Base-by-base conservation (phyloP, 1,140 invertebrate genomes). In the Aphaenogaster ashmeadi region DNA sequence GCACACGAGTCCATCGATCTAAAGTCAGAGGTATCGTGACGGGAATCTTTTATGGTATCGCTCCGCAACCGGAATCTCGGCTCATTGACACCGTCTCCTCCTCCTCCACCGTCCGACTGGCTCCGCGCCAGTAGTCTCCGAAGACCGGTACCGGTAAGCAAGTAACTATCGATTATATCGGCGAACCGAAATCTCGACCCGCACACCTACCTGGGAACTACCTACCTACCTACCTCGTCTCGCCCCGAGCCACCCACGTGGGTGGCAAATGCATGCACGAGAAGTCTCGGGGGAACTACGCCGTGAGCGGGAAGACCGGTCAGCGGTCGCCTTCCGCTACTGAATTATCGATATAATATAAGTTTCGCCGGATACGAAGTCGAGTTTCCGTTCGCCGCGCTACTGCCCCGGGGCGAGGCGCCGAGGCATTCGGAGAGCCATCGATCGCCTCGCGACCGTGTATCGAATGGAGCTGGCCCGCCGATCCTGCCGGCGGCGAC, bases 301-400 rank as follows among this genome's bases (percentile, higher is more conserved):
- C 38, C 38, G 41, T 88, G n/a, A 72, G 81, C 86, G 80, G 69
- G 66, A 72, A 88, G 79, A 83, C 78, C 69, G 71, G 66, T 78
- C 79, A 58, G 36, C 62, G 27, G 75, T 69, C n/a, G n/a, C 41
- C 66, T 85, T 79, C 75, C 52, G 58, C 7, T 60, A 80, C 58
- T 91, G 84, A 92, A 87, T 91, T 91, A 91, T 92, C 91, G 89
- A 91, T 89, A 90, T 88, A 88, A 90, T 87, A 88, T 85, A 92
- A 92, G 87, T 90, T 92, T 86, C 67, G 52, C 86, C 66, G 56
- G 83, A 75, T 52, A 79, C 62, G 52, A 81, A 86, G 66, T 62
- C 88, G 88, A 79, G 88, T 89, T 89, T 54, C 86, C 64, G 83
- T 54, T 77, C 79, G 56, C 64, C 69, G 41, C 52, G 74, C 85